Evolutionary conservation across 2,113 vertebrate genomes (phyloP).

Genomic region (Equus przewalskii): DNA sequence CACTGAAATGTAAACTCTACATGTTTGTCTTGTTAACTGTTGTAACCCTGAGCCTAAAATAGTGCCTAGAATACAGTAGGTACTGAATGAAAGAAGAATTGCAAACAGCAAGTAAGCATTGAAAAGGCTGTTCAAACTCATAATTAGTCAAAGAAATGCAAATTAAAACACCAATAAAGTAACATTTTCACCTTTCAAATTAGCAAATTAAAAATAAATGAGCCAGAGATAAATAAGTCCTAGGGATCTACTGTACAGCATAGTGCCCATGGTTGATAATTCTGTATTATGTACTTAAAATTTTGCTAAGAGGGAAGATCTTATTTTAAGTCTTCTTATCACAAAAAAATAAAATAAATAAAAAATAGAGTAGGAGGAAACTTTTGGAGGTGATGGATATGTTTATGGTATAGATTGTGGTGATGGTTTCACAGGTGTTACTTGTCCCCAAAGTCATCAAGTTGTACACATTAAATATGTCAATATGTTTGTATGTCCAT

Average conservation of each 20-base stretch:
- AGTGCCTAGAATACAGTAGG: not conserved
- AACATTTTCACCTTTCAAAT: slow-evolving; percentile 4
- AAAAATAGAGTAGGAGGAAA: not conserved
- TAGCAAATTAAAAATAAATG: not conserved
- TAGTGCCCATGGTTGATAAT: not conserved
- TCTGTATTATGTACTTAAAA: not conserved
- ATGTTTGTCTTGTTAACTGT: not conserved
- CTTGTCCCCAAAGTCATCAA: not conserved
- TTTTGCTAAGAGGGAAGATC: not conserved
- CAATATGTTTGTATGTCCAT: not conserved
- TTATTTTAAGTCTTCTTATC: not conserved
- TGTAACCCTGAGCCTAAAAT: not conserved
- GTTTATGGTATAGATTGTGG: not conserved
- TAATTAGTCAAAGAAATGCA: slow-evolving; percentile 20
- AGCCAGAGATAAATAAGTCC: not conserved
- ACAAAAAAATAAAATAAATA: not conserved
- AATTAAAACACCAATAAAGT: slow-evolving; percentile 13
- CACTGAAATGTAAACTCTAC: not conserved
- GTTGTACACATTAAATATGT: not conserved
- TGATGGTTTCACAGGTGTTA: not conserved
- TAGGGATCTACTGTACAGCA: not conserved
- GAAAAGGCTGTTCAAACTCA: not conserved
- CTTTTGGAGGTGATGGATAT: too few species aligned
- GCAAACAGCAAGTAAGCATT: not conserved
- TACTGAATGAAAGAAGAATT: not conserved